Percentiles rank a stretch among this genome's conserved stretches.
Conservation (phyloP, 2,113 vertebrate genomes). For the Speoplatyrhinus poulsoni region DNA sequence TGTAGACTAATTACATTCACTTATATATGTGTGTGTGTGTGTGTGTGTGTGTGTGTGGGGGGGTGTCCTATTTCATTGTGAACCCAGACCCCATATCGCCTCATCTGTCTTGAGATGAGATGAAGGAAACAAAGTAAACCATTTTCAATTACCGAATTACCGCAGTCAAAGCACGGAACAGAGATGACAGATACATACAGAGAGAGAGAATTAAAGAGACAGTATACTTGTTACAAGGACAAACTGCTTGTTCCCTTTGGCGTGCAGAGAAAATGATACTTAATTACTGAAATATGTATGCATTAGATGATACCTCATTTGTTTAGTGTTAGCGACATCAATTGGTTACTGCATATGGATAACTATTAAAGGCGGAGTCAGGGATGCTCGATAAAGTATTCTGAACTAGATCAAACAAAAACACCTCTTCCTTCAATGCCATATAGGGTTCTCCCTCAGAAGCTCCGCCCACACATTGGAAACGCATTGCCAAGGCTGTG, state of each 20-base stretch:
- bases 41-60: conserved; percentile 17
- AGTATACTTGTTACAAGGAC: background rate
- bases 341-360: no score
- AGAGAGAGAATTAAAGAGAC: background rate
- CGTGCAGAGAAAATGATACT: background rate
- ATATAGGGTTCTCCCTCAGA: no score
- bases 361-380: no score
- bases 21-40: conserved; percentile 13
- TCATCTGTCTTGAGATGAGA: conserved; percentile 19
- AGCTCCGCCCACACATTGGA: no score
- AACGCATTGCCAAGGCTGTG: no score
- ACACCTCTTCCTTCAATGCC: no score
- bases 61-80: conserved; percentile 19
- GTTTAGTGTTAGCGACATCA: no score
- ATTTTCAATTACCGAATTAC: conserved; percentile 1
- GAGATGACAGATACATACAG: background rate
- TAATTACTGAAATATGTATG: no score
- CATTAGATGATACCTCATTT: no score
- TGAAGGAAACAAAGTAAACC: conserved; percentile 7
- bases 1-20: conserved; percentile 61
- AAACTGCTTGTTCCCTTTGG: background rate
- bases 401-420: no score
- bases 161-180: conserved; percentile 4
- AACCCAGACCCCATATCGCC: conserved; percentile 18
- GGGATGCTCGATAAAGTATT: no score